Percentiles rank a stretch among this genome's conserved stretches.
Evolutionary conservation across 1,140 invertebrate species (phyloP).

Genomic region (Pissodes strobi): DNA sequence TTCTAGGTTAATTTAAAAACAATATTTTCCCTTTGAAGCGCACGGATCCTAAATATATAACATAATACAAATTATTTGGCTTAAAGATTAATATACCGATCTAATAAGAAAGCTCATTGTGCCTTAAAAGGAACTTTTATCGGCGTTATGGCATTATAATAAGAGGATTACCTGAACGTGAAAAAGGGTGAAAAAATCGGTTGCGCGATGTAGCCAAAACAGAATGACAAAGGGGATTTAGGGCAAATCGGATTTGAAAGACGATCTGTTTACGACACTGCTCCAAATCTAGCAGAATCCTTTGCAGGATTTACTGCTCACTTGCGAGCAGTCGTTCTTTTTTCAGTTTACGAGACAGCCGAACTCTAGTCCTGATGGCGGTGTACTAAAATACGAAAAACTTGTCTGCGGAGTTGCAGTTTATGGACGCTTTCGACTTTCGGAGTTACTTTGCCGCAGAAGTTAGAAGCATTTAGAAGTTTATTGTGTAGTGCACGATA

Average conservation of each 20-base stretch:
- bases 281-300: conserved; percentile 30
- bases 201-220: not conserved
- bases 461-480: too few species aligned
- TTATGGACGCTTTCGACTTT: conserved; percentile 21
- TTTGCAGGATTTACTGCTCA: conserved; percentile 29
- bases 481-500: too few species aligned
- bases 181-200: too few species aligned
- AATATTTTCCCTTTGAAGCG: too few species aligned
- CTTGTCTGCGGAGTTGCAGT: conserved; percentile 11
- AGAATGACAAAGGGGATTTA: conserved; percentile 22
- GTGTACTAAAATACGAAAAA: conserved; percentile 11
- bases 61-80: too few species aligned
- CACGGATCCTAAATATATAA: too few species aligned
- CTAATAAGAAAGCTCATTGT: too few species aligned
- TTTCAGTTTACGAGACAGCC: conserved; percentile 23
- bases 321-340: conserved; percentile 22
- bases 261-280: conserved; percentile 36
- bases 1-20: too few species aligned
- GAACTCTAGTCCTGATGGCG: not conserved
- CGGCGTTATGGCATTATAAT: too few species aligned
- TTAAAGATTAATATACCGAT: too few species aligned
- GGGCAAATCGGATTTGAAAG: conserved; percentile 32
- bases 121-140: too few species aligned
- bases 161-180: too few species aligned
- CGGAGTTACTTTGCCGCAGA: not conserved